These are phyloP conservation scores for Argopecten irradians DNA, from an alignment of 1,140 invertebrate species.

Conservation along the genomic window DNA sequence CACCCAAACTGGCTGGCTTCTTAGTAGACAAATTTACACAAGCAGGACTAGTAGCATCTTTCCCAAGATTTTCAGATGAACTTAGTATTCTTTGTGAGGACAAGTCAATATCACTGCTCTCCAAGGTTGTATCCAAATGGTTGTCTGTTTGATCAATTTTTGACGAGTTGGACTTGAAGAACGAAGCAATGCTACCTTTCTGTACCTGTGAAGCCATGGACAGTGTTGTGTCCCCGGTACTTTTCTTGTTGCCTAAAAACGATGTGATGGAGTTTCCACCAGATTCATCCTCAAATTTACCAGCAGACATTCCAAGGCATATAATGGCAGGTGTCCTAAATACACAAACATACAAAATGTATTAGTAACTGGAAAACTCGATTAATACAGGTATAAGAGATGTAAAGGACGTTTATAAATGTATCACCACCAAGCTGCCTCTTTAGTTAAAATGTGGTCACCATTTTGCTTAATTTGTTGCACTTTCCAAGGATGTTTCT, in stretches of 20 bases:
- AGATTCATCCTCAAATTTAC: constrained; percentile 85
- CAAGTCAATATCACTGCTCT: neutral
- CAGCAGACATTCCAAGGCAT: constrained; percentile 86
- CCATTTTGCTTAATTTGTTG: too few species aligned
- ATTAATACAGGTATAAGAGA: too few species aligned
- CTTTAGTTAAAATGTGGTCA: too few species aligned
- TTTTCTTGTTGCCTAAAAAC: constrained; percentile 37
- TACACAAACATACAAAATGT: constrained; percentile 33
- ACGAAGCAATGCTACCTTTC: neutral
- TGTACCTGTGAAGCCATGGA: neutral
- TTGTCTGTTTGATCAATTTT: neutral
- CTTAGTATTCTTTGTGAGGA: neutral
- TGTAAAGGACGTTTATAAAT: too few species aligned
- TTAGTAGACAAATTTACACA: neutral
- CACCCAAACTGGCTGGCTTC: neutral
- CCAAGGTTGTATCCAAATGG: neutral
- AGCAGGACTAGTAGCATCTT: neutral
- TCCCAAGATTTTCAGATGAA: neutral
- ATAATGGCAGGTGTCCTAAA: constrained; percentile 80
- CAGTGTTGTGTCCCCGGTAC: neutral
- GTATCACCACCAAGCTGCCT: too few species aligned
- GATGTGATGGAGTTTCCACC: constrained; percentile 72
- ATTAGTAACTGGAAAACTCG: too few species aligned
- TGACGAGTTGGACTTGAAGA: neutral
- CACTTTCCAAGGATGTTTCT: too few species aligned